Conservation (phyloP, 2,888 invertebrate genomes). For the Polymixis lichenea region DNA sequence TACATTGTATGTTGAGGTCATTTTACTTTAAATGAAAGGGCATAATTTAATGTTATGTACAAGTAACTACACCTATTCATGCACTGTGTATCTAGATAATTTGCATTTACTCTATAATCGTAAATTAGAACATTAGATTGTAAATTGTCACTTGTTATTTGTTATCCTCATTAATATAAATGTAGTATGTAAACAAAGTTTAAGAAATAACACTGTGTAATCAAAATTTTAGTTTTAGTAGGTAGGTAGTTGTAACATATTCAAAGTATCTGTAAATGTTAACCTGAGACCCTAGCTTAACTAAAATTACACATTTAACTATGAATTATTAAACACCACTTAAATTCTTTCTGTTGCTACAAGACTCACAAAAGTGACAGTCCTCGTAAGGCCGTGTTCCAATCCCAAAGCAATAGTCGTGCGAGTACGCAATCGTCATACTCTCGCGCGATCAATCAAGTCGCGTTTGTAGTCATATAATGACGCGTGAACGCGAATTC, state of each 20-base stretch:
- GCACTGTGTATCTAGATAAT: conserved; percentile 32
- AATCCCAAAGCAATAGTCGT: no score
- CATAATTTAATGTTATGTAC: conserved; percentile 5
- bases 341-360: background rate
- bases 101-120: conserved; percentile 54
- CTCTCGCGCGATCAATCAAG: background rate
- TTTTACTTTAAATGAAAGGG: conserved; percentile 21
- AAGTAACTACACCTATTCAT: conserved; percentile 3
- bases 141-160: conserved; percentile 21
- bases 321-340: background rate
- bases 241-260: conserved; percentile 10
- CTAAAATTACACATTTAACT: background rate
- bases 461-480: background rate
- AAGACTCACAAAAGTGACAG: background rate
- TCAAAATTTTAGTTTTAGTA: conserved; percentile 15
- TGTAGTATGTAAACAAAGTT: conserved; percentile 21
- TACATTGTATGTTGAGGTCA: background rate
- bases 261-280: background rate
- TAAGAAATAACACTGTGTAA: conserved; percentile 31
- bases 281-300: conserved; percentile 18
- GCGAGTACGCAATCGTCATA: background rate
- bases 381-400: background rate
- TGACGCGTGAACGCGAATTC: background rate
- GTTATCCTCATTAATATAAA: conserved; percentile 12
- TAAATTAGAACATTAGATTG: conserved; percentile 35